phyloP scores from a whole-genome alignment of 2,113 vertebrate species.

The Gavia stellata region DNA sequence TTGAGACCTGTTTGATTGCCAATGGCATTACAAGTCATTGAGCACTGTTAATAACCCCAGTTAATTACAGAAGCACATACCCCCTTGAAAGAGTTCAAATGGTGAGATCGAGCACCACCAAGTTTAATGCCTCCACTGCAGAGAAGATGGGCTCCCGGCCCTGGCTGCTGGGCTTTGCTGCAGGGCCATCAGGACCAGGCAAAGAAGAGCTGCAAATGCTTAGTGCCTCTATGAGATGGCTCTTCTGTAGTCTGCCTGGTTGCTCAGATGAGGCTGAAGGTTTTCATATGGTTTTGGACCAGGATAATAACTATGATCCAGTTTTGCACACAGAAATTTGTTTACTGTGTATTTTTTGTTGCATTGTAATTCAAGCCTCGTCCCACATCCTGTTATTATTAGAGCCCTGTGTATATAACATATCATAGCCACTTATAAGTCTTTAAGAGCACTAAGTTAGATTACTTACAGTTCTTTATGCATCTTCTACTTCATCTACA shows the following conservation, averaged over 20 bases:
- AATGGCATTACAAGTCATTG: constrained; percentile 10
- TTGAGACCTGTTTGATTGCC: constrained; percentile 29
- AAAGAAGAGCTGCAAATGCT: not conserved
- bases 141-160: not conserved
- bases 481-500: not conserved
- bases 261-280: not conserved
- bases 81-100: constrained; percentile 29
- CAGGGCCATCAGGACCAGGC: not conserved
- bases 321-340: not conserved
- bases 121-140: not conserved
- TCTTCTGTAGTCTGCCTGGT: not conserved
- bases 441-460: not conserved
- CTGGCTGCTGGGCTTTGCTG: not conserved
- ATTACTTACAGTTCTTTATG: not conserved
- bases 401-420: not conserved
- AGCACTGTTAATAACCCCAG: constrained; percentile 16
- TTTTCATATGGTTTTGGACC: not conserved
- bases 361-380: not conserved
- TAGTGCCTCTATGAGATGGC: not conserved
- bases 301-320: not conserved
- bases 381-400: not conserved
- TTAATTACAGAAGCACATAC: constrained; percentile 29
- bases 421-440: not conserved
- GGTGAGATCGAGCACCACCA: not conserved
- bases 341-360: not conserved